Evolutionary conservation across 37 sponge, comb jelly and placozoan species (phyloP), one percentile per base, ranked within the genome.

Genomic region (Oopsacas minuta): DNA sequence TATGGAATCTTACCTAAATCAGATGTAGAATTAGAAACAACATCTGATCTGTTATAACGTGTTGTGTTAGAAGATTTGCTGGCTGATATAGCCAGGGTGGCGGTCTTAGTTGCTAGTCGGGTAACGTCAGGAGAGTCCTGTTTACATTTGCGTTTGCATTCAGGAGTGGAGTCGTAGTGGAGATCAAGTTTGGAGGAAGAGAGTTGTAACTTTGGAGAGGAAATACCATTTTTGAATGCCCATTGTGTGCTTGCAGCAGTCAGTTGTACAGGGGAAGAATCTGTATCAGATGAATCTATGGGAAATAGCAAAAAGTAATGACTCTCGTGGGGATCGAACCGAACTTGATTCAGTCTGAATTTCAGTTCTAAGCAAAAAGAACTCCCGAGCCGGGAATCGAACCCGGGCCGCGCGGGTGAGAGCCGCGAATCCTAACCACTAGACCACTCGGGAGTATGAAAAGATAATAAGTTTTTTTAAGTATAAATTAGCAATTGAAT

Each of bases 381-480:
- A 86, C 86, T 86, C 86, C 86, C 86, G 81, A 38, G 51, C 86
- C 86, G 86, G 86, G 86, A 86, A 86, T 86, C 82, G 86, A 86
- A 86, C 86, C 86, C 86, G 86, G 86, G 86, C 86, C 86, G 86
- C 86, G 86, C 82, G 86, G 86, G 86, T 86, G 86, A 86, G 81
- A 86, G 86, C 86, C 86, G 82, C 86, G 86, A 86, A 86, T 86
- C 86, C 86, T 86, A 86, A 82, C 86, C 86, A 86, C 86, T 86
- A 86, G 86, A 86, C 86, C 86, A 86, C 51, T 38, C 81, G 86
- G 86, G 86, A 86, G 5, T 3, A 61, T 7, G 7, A 61, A 61
- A 61, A 20, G 22, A 12, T 20, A 61, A 61, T 25, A n/a, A 3
- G 75, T 20, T 3, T 20, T 20, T n/a, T 61, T 61, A 12, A 32